Conservation (phyloP, 2,888 invertebrate species). For the Portevinia maculata region DNA sequence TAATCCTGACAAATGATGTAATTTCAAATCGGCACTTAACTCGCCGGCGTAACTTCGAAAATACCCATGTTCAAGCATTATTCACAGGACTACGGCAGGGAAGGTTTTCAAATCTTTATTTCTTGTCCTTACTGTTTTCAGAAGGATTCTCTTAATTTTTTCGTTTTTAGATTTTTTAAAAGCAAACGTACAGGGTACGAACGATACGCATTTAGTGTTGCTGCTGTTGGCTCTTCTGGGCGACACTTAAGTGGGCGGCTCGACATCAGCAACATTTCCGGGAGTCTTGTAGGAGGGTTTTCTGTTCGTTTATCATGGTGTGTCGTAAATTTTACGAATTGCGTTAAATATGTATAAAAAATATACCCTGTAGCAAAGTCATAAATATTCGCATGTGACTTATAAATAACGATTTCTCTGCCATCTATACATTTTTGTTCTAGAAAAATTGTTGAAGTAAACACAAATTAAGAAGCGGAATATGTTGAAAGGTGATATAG, state of each 20-base stretch:
- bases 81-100: constrained; percentile 52
- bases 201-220: constrained; percentile 43
- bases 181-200: constrained; percentile 25
- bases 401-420: constrained; percentile 66
- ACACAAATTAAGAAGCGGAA: background rate
- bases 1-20: constrained; percentile 72
- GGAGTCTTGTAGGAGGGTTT: constrained; percentile 22
- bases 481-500: background rate
- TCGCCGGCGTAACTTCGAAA: constrained; percentile 60
- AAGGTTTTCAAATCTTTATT: constrained; percentile 39
- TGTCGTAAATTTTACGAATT: constrained; percentile 69
- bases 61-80: constrained; percentile 68
- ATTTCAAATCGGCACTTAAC: constrained; percentile 71
- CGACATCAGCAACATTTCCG: constrained; percentile 1
- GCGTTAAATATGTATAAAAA: constrained; percentile 65
- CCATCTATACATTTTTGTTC: constrained; percentile 19
- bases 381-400: constrained; percentile 69
- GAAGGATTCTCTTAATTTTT: constrained; percentile 23
- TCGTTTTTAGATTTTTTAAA: constrained; percentile 34
- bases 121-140: background rate
- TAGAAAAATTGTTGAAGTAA: constrained; percentile 1
- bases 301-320: constrained; percentile 34
- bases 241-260: constrained; percentile 30
- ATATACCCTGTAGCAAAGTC: constrained; percentile 47
- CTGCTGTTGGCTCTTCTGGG: constrained; percentile 17